Base-by-base conservation (phyloP, 2,113 vertebrate species). In the Telmatochromis bifrenatus region DNA sequence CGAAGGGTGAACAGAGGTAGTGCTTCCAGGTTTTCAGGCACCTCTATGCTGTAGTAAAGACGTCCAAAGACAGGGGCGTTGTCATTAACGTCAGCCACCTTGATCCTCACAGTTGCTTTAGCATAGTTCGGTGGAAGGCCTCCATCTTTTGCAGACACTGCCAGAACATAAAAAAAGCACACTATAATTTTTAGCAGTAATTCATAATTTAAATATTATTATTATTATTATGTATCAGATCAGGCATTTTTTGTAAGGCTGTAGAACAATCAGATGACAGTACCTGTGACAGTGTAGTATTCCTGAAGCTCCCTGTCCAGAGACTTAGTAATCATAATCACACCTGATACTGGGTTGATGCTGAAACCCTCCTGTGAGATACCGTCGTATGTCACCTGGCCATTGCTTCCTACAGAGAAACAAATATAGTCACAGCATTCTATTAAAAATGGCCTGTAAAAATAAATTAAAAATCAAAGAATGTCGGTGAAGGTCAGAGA, bases 71-170 rank as follows among this genome's bases (percentile, higher is more conserved):
- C 90, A 0, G 99, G 99, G 0, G 95, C 26, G 1, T 99, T 97
- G 95, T 99, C 99, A 47, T 99, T 99, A 84, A 98, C 97, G 33
- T 99, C 99, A 9, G 95, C 93, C 5, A 99, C 96, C 1, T 93
- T 93, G 84, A 99, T 94, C 65, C 93, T 96, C 70, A 99, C 97
- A 0, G 94, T 97, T 13, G 96, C 95, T 93, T 96, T 98, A 84
- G 97, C 95, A 82, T 98, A 96, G 84, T 97, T 97, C 0, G 99
- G 97, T 0, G 98, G 97, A 7, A 97, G 96, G 15, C 99, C 99
- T 2, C 96, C 96, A 1, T 99, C 99, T 84, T 92, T 98, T 0
- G 98, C 98, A 31, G 98, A 99, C n/a, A 98, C 99, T 99, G 93
- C 75, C 26, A 89, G 49, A 65, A 68, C 5, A 87, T 9, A n/a